These are phyloP conservation scores for Tyrophagus putrescentiae DNA, from an alignment of 1,140 invertebrate genomes.

Conservation along the genomic window DNA sequence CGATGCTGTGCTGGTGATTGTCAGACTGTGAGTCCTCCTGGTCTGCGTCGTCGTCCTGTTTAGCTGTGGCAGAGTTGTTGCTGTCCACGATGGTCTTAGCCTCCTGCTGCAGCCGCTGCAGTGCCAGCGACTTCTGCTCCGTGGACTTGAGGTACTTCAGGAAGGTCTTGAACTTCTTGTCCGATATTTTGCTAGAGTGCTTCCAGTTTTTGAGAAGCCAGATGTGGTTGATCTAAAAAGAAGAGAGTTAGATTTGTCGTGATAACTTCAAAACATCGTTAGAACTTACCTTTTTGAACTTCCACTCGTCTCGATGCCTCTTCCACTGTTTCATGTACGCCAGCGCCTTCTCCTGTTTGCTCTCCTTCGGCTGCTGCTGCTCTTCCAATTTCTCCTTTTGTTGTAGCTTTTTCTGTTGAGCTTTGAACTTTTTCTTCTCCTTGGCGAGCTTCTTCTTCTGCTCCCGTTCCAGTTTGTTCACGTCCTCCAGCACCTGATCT, in stretches of 20 bases:
- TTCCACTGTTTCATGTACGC: constrained; percentile 13
- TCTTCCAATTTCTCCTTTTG: not conserved
- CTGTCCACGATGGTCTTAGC: not conserved
- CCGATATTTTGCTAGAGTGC: not conserved
- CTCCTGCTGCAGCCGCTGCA: not conserved
- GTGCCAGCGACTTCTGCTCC: not conserved
- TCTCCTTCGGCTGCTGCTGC: not conserved
- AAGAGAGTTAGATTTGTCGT: too few species aligned
- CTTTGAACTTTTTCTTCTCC: constrained; percentile 6
- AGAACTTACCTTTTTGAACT: constrained; percentile 8
- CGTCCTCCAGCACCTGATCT: not conserved
- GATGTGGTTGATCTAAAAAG: not conserved
- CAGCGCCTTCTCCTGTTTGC: constrained; percentile 2
- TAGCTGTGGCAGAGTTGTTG: too few species aligned
- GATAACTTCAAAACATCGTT: too few species aligned
- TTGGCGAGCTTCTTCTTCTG: not conserved
- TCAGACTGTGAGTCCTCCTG: too few species aligned
- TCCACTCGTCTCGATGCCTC: constrained; percentile 14
- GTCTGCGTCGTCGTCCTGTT: not conserved
- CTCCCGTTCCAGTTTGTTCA: not conserved
- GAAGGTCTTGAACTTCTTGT: constrained; percentile 8
- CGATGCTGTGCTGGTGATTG: not conserved
- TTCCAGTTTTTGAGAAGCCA: constrained; percentile 16
- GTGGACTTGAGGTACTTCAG: constrained; percentile 1
- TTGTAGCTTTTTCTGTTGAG: constrained; percentile 5